A percentile compares a stretch with the other conserved stretches of the same genome.
Evolutionary conservation across 2,797 vertebrate genomes (phyloP).

Genomic region (Chrysocyon brachyurus): DNA sequence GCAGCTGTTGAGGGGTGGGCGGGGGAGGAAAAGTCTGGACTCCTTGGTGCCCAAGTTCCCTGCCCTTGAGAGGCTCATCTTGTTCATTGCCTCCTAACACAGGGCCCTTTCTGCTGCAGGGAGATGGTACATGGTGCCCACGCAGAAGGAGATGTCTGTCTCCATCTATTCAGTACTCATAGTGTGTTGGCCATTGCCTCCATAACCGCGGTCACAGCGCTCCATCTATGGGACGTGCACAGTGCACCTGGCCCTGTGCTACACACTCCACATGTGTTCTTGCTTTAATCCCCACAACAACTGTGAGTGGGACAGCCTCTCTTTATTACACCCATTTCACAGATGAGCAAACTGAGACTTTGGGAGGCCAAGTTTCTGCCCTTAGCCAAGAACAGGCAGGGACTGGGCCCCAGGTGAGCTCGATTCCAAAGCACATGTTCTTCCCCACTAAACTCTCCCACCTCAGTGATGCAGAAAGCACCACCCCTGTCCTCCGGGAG

Average conservation of each 20-base stretch:
- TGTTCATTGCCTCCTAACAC: background rate
- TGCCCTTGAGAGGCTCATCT: background rate
- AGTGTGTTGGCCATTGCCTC: background rate
- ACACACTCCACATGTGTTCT: background rate
- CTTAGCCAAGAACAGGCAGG: background rate
- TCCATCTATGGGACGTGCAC: rapidly evolving
- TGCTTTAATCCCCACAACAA: background rate
- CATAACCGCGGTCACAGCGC: background rate
- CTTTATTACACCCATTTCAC: background rate
- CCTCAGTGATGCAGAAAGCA: rapidly evolving
- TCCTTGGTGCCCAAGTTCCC: background rate
- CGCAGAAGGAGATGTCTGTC: background rate
- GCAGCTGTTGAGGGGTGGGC: background rate
- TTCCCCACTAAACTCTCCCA: background rate
- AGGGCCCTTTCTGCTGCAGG: background rate
- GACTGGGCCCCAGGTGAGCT: background rate
- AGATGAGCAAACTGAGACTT: background rate
- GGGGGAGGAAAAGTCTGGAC: background rate
- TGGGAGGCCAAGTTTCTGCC: background rate
- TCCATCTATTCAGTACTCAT: background rate
- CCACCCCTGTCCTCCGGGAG: background rate
- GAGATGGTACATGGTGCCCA: background rate
- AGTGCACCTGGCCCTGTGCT: background rate
- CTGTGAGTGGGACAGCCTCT: background rate
- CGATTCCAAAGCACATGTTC: rapidly evolving